Base-by-base conservation (phyloP, 2,888 invertebrate genomes). In the Alitta virens region DNA sequence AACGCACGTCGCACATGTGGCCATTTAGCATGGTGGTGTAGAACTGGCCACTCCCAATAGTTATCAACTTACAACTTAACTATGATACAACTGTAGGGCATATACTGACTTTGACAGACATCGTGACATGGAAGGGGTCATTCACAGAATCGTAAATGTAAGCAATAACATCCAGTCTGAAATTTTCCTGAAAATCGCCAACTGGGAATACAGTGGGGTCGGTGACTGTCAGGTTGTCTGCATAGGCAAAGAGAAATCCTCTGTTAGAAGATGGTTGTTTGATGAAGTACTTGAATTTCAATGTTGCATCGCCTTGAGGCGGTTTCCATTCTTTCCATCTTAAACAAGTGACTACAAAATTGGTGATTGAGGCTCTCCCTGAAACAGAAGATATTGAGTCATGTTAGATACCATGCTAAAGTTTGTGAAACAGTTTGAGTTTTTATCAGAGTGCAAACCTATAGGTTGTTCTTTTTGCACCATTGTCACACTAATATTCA, bases 311-410 rank as follows among this genome's bases (percentile, higher is more conserved):
- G 42, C n/a, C 5, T 23, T 24, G 14, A 16, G 16, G 26, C 5
- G 55, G 55, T 2, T 26, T 55, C 55, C 55, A 40, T 21, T 55
- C 55, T 14, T 40, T 21, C 55, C 55, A 55, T 16, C 21, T 12
- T 23, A 18, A 14, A 21, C 55, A 55, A 7, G 14, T 16, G 24
- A 55, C 21, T 14, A 14, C 16, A 25, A 55, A 55, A n/a, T 14
- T 24, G 2, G 55, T 55, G 16, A 25, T 26, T 14, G 42, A 40
- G 2, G 55, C 55, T 25, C 14, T 55, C 16, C 55, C 55, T 26
- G 46, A n/a, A 46, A 33, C 12, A n/a, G n/a, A 18, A 12, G 40
- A n/a, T n/a, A n/a, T n/a, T n/a, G n/a, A n/a, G n/a, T n/a, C n/a
- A n/a, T n/a, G n/a, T n/a, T n/a, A n/a, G n/a, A n/a, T n/a, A n/a